These are phyloP conservation scores for Philonicus albiceps DNA, from an alignment of 2,888 invertebrate species.

Conservation along the genomic window DNA sequence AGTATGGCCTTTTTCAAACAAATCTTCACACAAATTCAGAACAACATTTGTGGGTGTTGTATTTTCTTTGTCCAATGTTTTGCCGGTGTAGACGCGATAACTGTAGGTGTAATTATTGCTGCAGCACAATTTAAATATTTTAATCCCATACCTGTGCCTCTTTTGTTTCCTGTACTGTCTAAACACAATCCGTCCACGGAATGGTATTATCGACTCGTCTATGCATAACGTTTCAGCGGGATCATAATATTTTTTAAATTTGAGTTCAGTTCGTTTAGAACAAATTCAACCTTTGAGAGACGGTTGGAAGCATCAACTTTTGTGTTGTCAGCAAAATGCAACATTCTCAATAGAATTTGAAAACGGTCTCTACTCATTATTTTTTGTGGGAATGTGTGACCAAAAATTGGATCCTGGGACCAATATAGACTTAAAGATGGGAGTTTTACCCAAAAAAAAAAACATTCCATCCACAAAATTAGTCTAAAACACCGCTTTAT, in stretches of 20 bases:
- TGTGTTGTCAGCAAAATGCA: too few relatives aligned
- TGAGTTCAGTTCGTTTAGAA: neutral
- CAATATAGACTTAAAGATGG: too few relatives aligned
- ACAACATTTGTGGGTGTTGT: neutral
- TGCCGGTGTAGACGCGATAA: neutral
- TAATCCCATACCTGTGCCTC: slow-evolving; percentile 10
- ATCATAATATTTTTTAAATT: slow-evolving; percentile 25
- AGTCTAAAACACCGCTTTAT: too few relatives aligned
- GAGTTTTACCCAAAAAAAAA: too few relatives aligned
- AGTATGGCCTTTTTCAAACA: neutral
- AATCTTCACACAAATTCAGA: neutral
- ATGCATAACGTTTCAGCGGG: neutral
- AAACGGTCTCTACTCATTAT: too few relatives aligned
- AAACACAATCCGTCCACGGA: slow-evolving; percentile 3
- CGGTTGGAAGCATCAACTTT: too few relatives aligned
- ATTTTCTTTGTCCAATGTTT: neutral
- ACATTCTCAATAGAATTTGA: too few relatives aligned
- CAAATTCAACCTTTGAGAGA: too few relatives aligned
- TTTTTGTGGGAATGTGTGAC: too few relatives aligned
- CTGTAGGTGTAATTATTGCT: neutral
- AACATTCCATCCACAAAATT: too few relatives aligned
- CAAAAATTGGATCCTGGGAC: too few relatives aligned
- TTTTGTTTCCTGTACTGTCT: slow-evolving; percentile 10
- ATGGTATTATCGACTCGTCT: neutral
- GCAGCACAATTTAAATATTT: slow-evolving; percentile 21